Evolutionary conservation across 2,797 vertebrate genomes (phyloP).

Genomic region (Rachycentron canadum): DNA sequence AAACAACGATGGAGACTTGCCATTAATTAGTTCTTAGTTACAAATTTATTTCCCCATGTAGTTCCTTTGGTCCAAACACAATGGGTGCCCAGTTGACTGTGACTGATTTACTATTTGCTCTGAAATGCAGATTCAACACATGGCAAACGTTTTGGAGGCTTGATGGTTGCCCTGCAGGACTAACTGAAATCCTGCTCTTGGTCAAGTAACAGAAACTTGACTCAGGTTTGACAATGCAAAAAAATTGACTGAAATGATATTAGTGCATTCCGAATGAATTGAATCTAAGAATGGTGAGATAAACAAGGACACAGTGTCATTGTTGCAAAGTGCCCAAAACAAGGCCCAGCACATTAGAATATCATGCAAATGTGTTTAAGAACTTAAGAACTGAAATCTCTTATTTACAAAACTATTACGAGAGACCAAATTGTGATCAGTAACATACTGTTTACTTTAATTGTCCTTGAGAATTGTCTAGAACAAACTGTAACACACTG

Average conservation of each 20-base stretch:
- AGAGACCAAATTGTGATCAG: not conserved
- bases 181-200: not conserved
- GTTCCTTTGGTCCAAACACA: constrained; percentile 12
- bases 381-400: not conserved
- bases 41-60: not conserved
- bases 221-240: constrained; percentile 16
- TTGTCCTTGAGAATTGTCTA: not conserved
- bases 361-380: too few species aligned
- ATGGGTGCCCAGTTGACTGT: not conserved
- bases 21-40: constrained; percentile 23
- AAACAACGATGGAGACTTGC: constrained; percentile 21
- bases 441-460: not conserved
- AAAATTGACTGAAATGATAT: not conserved
- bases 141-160: not conserved
- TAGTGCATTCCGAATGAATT: not conserved
- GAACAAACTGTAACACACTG: not conserved
- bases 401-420: not conserved
- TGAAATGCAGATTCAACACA: constrained; percentile 14
- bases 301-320: not conserved
- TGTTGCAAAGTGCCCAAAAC: not conserved
- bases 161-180: not conserved
- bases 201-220: constrained; percentile 10
- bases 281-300: not conserved
- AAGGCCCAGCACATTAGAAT: not conserved
- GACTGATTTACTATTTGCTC: not conserved